Base-by-base conservation (phyloP, 2,888 invertebrate genomes). In the Heliconius hortense region DNA sequence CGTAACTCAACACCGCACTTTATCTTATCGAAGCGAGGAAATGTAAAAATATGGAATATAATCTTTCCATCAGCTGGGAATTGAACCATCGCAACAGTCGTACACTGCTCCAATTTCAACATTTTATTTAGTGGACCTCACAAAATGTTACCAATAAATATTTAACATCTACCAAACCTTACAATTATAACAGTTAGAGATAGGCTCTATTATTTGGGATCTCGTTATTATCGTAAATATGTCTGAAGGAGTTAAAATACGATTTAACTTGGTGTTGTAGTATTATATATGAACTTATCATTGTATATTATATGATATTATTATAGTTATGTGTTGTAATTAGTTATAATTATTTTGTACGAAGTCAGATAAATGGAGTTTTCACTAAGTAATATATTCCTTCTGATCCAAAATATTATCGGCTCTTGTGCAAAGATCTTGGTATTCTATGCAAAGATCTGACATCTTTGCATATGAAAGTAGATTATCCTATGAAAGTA, bases 181-280 rank as follows among this genome's bases (percentile, higher is more conserved):
- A 66, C 15, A 56, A 69, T 53, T 69, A 31, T 56, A 35, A 56
- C 56, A 56, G 31, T 56, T 69, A n/a, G 69, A 69, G 53, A 69
- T 69, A 69, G 56, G 69, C 69, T 56, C 18, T 35, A 56, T 69
- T 69, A 69, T 69, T 56, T 24, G 69, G 69, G 69, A 56, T 56
- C 13, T 56, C 11, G 69, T 56, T 69, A 69, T 69, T 69, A 69
- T 69, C 69, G 56, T 69, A 69, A 69, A 69, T 31, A 69, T 69
- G 56, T 21, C 53, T n/a, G 21, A n/a, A 24, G 26, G 56, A 69
- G 56, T 69, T 53, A 69, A 35, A 35, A 31, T 69, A 69, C 69
- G 56, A 35, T 53, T 53, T 31, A 56, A 69, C 69, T 69, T 31
- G 56, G 13, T 69, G 15, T 60, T 60, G 13, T 13, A 59, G 3